Evolutionary conservation across 2,797 vertebrate genomes (phyloP).

Genomic region (Sebastes hubbsi): DNA sequence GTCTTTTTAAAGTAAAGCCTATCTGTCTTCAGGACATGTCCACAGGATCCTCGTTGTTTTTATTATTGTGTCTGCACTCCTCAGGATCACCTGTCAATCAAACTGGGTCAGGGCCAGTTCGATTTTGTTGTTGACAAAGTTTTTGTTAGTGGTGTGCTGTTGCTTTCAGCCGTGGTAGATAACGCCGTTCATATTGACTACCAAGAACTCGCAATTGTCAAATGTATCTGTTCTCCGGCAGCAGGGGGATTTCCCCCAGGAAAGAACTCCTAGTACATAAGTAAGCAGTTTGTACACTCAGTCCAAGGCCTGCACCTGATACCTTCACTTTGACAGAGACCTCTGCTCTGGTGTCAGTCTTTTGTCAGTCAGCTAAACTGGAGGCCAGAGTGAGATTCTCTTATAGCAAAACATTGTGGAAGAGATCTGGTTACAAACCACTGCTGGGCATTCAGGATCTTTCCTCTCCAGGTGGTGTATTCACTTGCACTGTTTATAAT

Average conservation of each 20-base stretch:
- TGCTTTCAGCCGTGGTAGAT: slow-evolving; percentile 16
- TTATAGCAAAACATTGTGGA: slow-evolving; percentile 35
- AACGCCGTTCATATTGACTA: not conserved
- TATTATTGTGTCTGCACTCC: slow-evolving; percentile 6
- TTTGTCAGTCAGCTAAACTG: slow-evolving; percentile 59
- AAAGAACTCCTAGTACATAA: slow-evolving; percentile 13
- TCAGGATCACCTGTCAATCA: slow-evolving; percentile 55
- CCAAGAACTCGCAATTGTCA: slow-evolving; percentile 42
- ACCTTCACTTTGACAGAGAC: slow-evolving; percentile 52
- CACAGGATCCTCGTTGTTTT: slow-evolving; percentile 1
- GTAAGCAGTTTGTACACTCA: slow-evolving; percentile 38
- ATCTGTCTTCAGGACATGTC: slow-evolving; percentile 34
- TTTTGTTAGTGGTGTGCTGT: slow-evolving; percentile 17
- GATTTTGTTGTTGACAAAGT: slow-evolving; percentile 20
- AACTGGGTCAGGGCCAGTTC: slow-evolving; percentile 1
- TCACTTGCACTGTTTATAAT: not conserved
- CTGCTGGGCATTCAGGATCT: not conserved
- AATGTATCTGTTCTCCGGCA: slow-evolving; percentile 20
- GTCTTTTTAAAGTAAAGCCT: slow-evolving; percentile 20
- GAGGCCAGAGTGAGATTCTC: slow-evolving; percentile 47
- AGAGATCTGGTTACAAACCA: slow-evolving; percentile 48
- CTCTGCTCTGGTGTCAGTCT: slow-evolving; percentile 61
- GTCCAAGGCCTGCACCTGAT: slow-evolving; percentile 44
- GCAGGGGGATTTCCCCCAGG: slow-evolving; percentile 30
- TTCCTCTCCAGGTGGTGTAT: not conserved